These are phyloP conservation scores for Anneissia japonica DNA, from an alignment of 35 echinoderm and acorn worm species.

Conservation along the genomic window DNA sequence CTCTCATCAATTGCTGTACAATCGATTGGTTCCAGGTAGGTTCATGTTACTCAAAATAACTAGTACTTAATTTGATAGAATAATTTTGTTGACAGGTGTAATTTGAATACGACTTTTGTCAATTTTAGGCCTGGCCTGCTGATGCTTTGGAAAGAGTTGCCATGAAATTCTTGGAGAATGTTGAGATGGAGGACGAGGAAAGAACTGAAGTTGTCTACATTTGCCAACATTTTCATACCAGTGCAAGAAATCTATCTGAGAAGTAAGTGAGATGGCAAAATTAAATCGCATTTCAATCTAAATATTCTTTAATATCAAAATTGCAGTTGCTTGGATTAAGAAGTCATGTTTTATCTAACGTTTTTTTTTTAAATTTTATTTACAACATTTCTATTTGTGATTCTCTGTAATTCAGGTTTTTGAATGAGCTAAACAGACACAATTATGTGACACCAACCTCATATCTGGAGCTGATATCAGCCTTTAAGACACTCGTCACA, in stretches of 20 bases:
- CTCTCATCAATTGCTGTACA: conserved; percentile 98
- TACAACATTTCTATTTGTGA: too few relatives aligned
- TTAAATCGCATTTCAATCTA: neutral
- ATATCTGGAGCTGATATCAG: conserved; percentile 90
- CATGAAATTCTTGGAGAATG: conserved; percentile 83
- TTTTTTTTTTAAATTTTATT: too few relatives aligned
- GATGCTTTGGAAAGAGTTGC: conserved; percentile 94
- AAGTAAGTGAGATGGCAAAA: conserved; percentile 30
- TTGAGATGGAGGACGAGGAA: conserved; percentile 97
- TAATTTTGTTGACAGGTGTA: too few relatives aligned
- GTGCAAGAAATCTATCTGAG: conserved; percentile 73
- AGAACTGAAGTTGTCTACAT: conserved; percentile 76
- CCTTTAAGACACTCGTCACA: conserved; percentile 90
- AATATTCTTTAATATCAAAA: too few relatives aligned
- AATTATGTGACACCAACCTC: conserved; percentile 99
- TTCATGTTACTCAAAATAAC: too few relatives aligned
- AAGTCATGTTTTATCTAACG: too few relatives aligned
- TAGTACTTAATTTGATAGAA: too few relatives aligned
- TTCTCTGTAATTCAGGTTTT: conserved; percentile 71
- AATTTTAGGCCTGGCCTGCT: conserved; percentile 91
- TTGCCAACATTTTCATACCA: conserved; percentile 93
- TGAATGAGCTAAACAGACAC: conserved; percentile 68
- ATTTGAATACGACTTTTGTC: neutral
- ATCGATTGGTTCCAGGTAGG: conserved; percentile 99
- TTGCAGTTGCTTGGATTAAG: too few relatives aligned